Evolutionary conservation across 64 coral and sea anemone genomes (phyloP).

Genomic region (Stylophora pistillata): DNA sequence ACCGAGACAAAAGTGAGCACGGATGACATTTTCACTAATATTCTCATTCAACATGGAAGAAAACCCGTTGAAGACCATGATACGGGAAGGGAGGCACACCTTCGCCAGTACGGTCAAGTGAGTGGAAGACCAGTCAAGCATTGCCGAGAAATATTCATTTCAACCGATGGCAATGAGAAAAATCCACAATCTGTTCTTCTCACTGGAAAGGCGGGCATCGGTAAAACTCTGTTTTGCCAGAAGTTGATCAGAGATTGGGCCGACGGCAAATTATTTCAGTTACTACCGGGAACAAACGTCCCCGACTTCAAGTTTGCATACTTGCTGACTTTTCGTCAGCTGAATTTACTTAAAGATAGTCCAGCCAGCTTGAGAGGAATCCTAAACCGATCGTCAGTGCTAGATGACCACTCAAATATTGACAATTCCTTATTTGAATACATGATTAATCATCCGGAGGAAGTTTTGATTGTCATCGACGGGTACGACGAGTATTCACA

Average conservation of each 20-base stretch:
- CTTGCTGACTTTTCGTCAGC: constrained; percentile 26
- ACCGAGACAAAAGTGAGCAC: not conserved
- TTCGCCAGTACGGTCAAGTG: constrained; percentile 2
- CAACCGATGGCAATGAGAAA: not conserved
- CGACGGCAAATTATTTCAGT: not conserved
- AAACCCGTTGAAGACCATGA: not conserved
- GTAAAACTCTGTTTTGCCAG: constrained; percentile 20
- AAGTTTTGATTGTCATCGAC: constrained; percentile 8
- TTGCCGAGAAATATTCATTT: constrained; percentile 16
- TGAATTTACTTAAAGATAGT: not conserved
- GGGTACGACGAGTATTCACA: constrained; percentile 19
- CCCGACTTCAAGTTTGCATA: constrained; percentile 18
- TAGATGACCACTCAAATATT: constrained; percentile 5
- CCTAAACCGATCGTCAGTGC: constrained; percentile 8
- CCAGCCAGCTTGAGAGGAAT: not conserved
- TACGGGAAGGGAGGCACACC: not conserved
- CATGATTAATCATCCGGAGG: not conserved
- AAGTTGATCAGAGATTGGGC: constrained; percentile 42
- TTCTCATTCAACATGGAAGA: constrained; percentile 32
- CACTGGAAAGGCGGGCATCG: constrained; percentile 23
- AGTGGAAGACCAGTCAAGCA: constrained; percentile 1
- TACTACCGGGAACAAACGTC: not conserved
- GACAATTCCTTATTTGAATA: constrained; percentile 11
- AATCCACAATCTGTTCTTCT: constrained; percentile 5
- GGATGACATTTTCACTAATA: constrained; percentile 31